Conservation (phyloP, 2,113 vertebrate genomes). For the Macroglossus sobrinus region DNA sequence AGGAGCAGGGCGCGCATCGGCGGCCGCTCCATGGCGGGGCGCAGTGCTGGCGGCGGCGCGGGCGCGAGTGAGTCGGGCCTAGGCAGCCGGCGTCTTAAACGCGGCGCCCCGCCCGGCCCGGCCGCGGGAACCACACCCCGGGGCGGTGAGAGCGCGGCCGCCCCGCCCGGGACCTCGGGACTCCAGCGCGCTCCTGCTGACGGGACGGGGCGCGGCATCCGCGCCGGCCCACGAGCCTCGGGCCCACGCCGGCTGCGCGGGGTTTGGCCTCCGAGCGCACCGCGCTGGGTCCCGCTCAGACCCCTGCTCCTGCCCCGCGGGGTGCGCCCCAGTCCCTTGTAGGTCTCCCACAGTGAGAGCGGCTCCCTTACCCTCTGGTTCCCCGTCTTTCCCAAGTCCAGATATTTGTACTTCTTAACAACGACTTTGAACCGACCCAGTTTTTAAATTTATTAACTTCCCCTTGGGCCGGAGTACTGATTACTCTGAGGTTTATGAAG, state of each 20-base stretch:
- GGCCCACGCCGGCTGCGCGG: background rate
- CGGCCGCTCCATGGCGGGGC: conserved; percentile 12
- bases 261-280: background rate
- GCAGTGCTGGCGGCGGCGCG: background rate
- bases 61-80: background rate
- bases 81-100: background rate
- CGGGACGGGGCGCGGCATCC: background rate
- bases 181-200: background rate
- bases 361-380: too few species aligned
- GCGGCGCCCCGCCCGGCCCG: background rate
- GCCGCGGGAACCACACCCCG: conserved; percentile 40
- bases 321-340: background rate
- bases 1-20: conserved; percentile 43
- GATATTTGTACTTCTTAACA: background rate
- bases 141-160: conserved; percentile 22
- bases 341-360: background rate
- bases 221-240: background rate
- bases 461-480: background rate
- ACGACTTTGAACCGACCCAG: background rate
- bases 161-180: background rate
- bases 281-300: background rate
- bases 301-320: fast-evolving
- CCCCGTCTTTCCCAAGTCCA: background rate
- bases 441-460: background rate
- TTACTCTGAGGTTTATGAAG: background rate